Conservation (phyloP, 2,113 vertebrate genomes). For the Prietella phreatophila region DNA sequence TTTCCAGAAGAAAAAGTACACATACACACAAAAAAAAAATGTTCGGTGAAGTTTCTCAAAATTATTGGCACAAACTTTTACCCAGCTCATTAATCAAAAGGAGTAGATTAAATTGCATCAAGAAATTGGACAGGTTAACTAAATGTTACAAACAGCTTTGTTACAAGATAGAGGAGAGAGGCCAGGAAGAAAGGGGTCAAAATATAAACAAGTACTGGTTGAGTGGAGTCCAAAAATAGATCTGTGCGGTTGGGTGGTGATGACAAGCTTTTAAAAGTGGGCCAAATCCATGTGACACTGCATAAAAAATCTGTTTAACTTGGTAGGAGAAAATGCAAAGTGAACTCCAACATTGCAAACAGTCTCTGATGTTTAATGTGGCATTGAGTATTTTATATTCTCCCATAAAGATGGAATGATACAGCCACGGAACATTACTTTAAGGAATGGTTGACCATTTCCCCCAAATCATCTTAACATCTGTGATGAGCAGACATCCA, state of each 20-base stretch:
- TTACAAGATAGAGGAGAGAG: neutral
- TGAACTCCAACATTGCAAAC: constrained; percentile 5
- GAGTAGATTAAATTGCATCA: constrained; percentile 10
- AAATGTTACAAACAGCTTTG: neutral
- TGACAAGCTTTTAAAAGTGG: constrained; percentile 43
- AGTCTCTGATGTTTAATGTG: neutral
- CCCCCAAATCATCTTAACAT: constrained; percentile 14
- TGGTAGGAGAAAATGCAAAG: neutral
- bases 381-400: neutral
- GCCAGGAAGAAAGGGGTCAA: constrained; percentile 16
- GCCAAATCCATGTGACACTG: constrained; percentile 15
- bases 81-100: neutral
- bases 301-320: constrained; percentile 23
- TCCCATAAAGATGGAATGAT: neutral
- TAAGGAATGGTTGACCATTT: neutral
- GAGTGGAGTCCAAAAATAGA: constrained; percentile 20
- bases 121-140: constrained; percentile 5
- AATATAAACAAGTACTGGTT: constrained; percentile 39
- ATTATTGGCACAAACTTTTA: neutral
- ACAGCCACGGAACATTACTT: neutral
- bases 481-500: neutral
- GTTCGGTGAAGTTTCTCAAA: neutral
- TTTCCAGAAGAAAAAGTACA: neutral
- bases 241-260: constrained; percentile 37
- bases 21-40: neutral